Conservation (phyloP, 2,113 vertebrate species). For the Cervus canadensis region DNA sequence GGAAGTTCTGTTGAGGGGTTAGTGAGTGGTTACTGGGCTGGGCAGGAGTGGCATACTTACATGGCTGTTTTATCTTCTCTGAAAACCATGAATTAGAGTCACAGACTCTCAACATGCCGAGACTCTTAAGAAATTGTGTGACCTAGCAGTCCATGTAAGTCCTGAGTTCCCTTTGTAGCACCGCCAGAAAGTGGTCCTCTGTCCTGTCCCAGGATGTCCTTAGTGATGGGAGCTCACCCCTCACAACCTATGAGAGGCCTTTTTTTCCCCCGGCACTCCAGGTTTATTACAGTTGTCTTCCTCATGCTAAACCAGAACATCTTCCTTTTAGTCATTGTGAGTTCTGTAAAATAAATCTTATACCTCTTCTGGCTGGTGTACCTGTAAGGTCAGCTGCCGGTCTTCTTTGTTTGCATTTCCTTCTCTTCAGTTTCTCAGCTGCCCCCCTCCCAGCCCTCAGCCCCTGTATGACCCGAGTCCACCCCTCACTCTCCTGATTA, state of each 20-base stretch:
- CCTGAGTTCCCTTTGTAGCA: not conserved
- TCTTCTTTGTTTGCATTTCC: not conserved
- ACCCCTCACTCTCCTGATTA: not conserved
- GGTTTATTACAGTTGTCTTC: not conserved
- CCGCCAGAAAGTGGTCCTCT: not conserved
- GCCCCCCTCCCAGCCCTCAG: accelerated
- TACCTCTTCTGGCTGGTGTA: not conserved
- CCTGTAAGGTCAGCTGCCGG: not conserved
- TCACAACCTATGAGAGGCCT: not conserved
- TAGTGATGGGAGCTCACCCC: not conserved
- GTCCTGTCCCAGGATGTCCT: not conserved
- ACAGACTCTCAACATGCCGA: not conserved
- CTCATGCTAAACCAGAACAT: not conserved
- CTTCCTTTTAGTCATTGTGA: not conserved
- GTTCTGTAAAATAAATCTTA: not conserved
- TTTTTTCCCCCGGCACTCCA: not conserved
- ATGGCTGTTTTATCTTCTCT: not conserved
- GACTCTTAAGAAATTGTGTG: not conserved
- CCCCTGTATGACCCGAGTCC: not conserved
- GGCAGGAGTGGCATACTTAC: not conserved
- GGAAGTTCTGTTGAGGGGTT: not conserved
- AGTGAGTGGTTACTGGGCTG: not conserved
- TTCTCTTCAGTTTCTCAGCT: not conserved
- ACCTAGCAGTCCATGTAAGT: not conserved
- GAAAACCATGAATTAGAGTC: not conserved